Conservation (phyloP, 2,888 invertebrate genomes). For the Polia nebulosa region DNA sequence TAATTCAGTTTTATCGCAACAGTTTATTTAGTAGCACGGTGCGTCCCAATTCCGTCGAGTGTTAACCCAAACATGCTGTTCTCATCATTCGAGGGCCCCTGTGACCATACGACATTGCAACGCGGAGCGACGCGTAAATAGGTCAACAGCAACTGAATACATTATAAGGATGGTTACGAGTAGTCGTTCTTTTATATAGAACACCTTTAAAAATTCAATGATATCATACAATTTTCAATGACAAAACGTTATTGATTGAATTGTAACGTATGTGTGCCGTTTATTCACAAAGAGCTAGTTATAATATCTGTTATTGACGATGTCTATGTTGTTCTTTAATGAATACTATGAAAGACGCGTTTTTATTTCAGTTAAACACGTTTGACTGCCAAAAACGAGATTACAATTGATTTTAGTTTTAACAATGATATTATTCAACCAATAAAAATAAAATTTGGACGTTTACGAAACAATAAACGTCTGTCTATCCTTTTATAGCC, state of each 20-base stretch:
- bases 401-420: slow-evolving; percentile 31
- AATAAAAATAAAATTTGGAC: slow-evolving; percentile 33
- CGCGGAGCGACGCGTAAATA: slow-evolving; percentile 67
- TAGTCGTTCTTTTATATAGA: slow-evolving; percentile 58
- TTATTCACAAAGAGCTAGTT: slow-evolving; percentile 47
- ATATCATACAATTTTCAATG: slow-evolving; percentile 56
- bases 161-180: slow-evolving; percentile 67
- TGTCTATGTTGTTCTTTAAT: slow-evolving; percentile 22
- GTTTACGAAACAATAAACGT: slow-evolving; percentile 39
- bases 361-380: slow-evolving; percentile 3
- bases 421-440: slow-evolving; percentile 39
- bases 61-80: slow-evolving; percentile 58
- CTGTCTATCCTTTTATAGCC: slow-evolving; percentile 28
- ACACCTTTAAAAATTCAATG: slow-evolving; percentile 63
- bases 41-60: slow-evolving; percentile 59
- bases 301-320: slow-evolving; percentile 37
- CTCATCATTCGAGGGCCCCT: slow-evolving; percentile 62
- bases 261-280: slow-evolving; percentile 37
- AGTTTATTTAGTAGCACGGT: slow-evolving; percentile 57
- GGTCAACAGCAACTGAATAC: slow-evolving; percentile 70
- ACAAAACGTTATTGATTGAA: slow-evolving; percentile 64
- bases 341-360: slow-evolving; percentile 15
- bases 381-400: slow-evolving; percentile 27
- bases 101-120: slow-evolving; percentile 67
- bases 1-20: slow-evolving; percentile 58